phyloP scores from a whole-genome alignment of 2,888 invertebrate species.

The Apodemia zela region DNA sequence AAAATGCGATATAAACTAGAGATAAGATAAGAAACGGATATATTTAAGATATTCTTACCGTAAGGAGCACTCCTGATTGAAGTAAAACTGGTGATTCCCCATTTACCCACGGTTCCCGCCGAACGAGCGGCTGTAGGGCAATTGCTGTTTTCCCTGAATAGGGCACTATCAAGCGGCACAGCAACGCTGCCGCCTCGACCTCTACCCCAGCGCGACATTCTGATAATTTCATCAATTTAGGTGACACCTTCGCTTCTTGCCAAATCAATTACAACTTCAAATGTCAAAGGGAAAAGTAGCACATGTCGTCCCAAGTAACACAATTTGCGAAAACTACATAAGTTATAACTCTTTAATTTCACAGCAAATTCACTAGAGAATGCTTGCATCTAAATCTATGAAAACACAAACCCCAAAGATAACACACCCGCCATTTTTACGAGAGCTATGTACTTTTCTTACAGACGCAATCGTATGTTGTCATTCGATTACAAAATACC shows the following conservation, averaged over 20 bases:
- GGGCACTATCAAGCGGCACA: conserved; percentile 82
- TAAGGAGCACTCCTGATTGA: conserved; percentile 90
- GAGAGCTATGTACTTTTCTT: conserved; percentile 61
- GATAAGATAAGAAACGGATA: conserved; percentile 30
- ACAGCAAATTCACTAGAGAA: conserved; percentile 45
- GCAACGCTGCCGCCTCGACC: conserved; percentile 81
- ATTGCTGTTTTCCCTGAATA: conserved; percentile 88
- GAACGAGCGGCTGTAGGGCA: conserved; percentile 93
- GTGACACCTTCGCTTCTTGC: conserved; percentile 60
- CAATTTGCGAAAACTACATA: conserved; percentile 36
- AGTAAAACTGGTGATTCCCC: conserved; percentile 96
- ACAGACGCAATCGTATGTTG: conserved; percentile 50
- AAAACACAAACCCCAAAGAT: conserved; percentile 76
- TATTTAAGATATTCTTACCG: conserved; percentile 71
- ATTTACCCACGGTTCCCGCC: conserved; percentile 94
- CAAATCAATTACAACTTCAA: conserved; percentile 53
- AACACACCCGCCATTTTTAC: conserved; percentile 81
- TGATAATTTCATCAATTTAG: conserved; percentile 76
- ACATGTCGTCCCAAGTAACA: conserved; percentile 50
- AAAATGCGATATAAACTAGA: conserved; percentile 22
- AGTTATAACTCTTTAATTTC: conserved; percentile 35
- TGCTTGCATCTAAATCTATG: conserved; percentile 62
- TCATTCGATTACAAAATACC: conserved; percentile 33
- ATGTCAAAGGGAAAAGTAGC: conserved; percentile 55
- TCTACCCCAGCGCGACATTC: conserved; percentile 84